A percentile compares a stretch with the other conserved stretches of the same genome.
phyloP scores from a whole-genome alignment of 1,140 invertebrate species.

The Cherax quadricarinatus region DNA sequence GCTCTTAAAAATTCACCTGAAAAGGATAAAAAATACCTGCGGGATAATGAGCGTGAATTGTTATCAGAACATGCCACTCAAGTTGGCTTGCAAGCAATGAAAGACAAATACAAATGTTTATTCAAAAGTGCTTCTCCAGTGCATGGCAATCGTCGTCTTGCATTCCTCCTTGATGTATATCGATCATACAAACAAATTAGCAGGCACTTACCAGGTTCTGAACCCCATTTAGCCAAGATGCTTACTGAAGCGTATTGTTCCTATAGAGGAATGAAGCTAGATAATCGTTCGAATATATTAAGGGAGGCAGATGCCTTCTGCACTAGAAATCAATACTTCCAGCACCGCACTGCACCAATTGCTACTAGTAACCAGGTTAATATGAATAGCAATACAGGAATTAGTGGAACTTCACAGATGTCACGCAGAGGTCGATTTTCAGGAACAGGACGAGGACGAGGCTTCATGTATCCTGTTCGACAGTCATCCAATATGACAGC shows the following conservation, averaged over 20 bases:
- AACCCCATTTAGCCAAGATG: conserved; percentile 67
- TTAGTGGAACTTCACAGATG: neutral
- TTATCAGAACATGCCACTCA: conserved; percentile 85
- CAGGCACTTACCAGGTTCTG: conserved; percentile 61
- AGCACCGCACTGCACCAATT: conserved; percentile 27
- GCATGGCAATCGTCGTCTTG: conserved; percentile 53
- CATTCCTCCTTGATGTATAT: conserved; percentile 70
- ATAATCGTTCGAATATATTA: conserved; percentile 56
- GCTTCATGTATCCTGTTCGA: conserved; percentile 11
- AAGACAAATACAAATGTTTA: conserved; percentile 68
- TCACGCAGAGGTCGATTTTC: conserved; percentile 40
- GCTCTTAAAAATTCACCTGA: conserved; percentile 89
- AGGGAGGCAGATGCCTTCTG: conserved; percentile 70
- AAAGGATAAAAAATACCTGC: conserved; percentile 88
- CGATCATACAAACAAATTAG: conserved; percentile 66
- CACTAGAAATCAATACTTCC: conserved; percentile 46
- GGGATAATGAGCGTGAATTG: conserved; percentile 87
- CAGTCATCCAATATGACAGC: conserved; percentile 12
- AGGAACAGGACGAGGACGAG: conserved; percentile 41
- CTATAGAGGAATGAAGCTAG: conserved; percentile 40
- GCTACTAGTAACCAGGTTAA: neutral
- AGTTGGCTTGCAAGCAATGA: conserved; percentile 72
- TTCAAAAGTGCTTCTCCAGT: conserved; percentile 69
- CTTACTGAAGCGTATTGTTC: conserved; percentile 55
- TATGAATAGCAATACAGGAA: neutral